Evolutionary conservation across 2,113 vertebrate genomes (phyloP).

Genomic region (Jaculus jaculus): DNA sequence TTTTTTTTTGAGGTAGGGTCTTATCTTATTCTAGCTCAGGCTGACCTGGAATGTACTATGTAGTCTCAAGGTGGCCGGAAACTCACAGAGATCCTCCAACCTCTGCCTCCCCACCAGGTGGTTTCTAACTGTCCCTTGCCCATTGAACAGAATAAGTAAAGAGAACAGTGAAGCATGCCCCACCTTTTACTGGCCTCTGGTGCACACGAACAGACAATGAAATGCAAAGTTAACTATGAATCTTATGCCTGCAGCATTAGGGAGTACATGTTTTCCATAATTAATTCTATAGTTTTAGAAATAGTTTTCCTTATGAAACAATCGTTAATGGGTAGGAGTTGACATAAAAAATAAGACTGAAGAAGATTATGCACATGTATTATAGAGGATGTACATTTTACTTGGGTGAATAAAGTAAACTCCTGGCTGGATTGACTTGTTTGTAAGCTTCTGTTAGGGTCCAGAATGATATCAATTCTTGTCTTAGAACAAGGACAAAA

Average conservation of each 20-base stretch:
- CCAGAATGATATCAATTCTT: background rate
- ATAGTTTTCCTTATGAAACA: background rate
- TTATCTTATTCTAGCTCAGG: too few relatives aligned
- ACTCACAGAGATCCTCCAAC: too few relatives aligned
- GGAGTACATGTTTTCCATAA: background rate
- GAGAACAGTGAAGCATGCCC: background rate
- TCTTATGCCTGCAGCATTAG: background rate
- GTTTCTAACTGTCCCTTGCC: background rate
- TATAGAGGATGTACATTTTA: background rate
- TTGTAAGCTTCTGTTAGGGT: background rate
- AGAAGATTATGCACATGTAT: background rate
- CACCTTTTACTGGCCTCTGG: background rate
- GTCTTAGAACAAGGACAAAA: slow-evolving; percentile 5
- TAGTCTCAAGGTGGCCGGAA: too few relatives aligned
- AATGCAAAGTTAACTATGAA: background rate
- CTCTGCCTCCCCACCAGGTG: background rate
- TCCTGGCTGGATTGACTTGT: slow-evolving; percentile 8
- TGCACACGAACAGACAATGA: background rate
- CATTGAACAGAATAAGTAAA: background rate
- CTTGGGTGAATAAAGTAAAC: slow-evolving; percentile 7
- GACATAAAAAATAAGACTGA: slow-evolving; percentile 7
- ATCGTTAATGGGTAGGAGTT: background rate
- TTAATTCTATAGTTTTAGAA: slow-evolving; percentile 38
- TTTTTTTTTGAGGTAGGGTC: too few relatives aligned
- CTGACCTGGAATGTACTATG: too few relatives aligned